phyloP scores from a whole-genome alignment of 2,113 vertebrate genomes.

The Ahaetulla prasina region DNA sequence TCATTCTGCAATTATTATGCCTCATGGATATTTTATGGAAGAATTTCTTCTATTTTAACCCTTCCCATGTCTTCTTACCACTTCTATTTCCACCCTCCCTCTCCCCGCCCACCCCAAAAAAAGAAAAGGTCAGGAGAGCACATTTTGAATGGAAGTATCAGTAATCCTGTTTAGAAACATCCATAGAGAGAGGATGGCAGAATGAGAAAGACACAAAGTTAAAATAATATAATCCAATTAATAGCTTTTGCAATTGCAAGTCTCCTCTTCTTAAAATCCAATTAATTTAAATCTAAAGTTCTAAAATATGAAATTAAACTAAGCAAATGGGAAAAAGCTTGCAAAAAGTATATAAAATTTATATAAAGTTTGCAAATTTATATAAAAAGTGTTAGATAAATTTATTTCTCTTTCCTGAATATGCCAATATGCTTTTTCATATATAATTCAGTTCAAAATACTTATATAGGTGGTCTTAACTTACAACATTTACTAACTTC shows the following conservation, averaged over 20 bases:
- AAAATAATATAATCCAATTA: too few relatives aligned
- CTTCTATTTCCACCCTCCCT: background rate
- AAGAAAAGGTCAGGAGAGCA: background rate
- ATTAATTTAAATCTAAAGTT: background rate
- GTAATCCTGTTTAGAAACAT: background rate
- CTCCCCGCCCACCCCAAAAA: background rate
- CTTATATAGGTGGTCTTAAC: background rate
- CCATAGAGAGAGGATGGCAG: background rate
- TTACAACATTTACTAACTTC: background rate
- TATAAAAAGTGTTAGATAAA: background rate
- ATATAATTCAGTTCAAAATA: background rate
- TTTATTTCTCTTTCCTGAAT: background rate
- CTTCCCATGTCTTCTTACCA: background rate
- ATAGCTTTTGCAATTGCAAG: background rate
- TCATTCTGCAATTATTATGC: background rate
- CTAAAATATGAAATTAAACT: background rate
- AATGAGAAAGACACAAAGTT: background rate
- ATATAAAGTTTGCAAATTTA: too few relatives aligned
- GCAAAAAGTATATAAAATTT: too few relatives aligned
- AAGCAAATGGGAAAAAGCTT: background rate
- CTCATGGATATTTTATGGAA: background rate
- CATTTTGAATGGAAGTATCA: background rate
- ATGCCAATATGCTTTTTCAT: background rate
- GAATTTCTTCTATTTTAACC: background rate
- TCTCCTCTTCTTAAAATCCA: background rate